Evolutionary conservation across 2,113 vertebrate genomes (phyloP).

Genomic region (Pelusios castaneus): DNA sequence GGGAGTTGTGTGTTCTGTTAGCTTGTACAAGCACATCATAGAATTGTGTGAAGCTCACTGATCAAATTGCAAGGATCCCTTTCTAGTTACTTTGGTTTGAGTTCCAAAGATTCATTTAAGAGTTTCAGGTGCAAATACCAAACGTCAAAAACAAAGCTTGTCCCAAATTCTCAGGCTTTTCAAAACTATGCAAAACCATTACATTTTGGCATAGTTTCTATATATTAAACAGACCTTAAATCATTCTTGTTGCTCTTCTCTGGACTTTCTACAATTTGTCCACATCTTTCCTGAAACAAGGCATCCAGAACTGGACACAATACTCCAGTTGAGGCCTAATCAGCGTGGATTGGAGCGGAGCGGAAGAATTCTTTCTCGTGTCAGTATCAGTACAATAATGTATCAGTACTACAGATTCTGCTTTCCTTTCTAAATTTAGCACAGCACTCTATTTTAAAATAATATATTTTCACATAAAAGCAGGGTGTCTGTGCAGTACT

Average conservation of each 20-base stretch:
- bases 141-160: rapidly evolving
- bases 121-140: background rate
- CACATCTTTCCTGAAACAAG: too few relatives aligned
- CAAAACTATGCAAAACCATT: rapidly evolving
- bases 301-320: too few relatives aligned
- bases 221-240: too few relatives aligned
- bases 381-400: too few relatives aligned
- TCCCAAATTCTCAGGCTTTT: background rate
- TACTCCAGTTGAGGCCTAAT: too few relatives aligned
- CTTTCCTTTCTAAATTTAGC: background rate
- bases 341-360: too few relatives aligned
- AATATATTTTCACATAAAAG: background rate
- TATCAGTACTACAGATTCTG: background rate
- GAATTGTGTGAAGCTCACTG: background rate
- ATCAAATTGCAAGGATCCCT: background rate
- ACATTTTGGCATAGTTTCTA: background rate
- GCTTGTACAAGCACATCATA: background rate
- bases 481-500: background rate
- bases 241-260: too few relatives aligned
- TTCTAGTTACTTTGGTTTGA: background rate
- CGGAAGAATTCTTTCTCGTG: background rate
- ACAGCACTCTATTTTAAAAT: background rate
- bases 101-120: background rate
- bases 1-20: too few relatives aligned
- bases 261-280: too few relatives aligned